phyloP scores from a whole-genome alignment of 2,797 vertebrate genomes.

The Choloepus didactylus region DNA sequence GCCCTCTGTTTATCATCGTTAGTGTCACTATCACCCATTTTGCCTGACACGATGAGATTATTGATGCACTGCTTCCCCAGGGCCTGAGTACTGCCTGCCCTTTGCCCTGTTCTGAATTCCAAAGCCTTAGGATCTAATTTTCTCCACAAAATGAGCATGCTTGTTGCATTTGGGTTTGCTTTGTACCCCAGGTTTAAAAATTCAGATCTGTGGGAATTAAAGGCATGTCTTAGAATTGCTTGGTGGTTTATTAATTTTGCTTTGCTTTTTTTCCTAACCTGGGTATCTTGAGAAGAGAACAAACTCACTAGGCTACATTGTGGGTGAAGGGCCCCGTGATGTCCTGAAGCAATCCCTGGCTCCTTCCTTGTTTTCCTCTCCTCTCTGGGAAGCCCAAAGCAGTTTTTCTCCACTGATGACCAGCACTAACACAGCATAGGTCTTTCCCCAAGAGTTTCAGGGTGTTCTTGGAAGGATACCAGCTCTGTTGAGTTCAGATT shows the following conservation, averaged over 20 bases:
- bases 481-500: not conserved
- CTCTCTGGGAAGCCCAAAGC: not conserved
- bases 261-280: not conserved
- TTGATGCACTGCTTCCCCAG: not conserved
- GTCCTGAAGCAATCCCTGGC: not conserved
- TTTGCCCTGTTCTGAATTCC: conserved; percentile 5
- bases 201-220: not conserved
- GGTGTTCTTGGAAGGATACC: not conserved
- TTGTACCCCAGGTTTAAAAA: not conserved
- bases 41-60: conserved; percentile 4
- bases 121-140: not conserved
- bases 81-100: not conserved
- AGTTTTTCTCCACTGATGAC: not conserved
- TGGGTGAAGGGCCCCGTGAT: not conserved
- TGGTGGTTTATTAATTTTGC: not conserved
- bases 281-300: not conserved
- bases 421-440: not conserved
- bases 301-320: not conserved
- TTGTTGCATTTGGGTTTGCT: conserved; percentile 20
- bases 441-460: conserved; percentile 10
- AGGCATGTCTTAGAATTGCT: not conserved
- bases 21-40: not conserved
- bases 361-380: not conserved
- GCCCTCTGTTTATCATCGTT: conserved; percentile 20
- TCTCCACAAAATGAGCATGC: not conserved